Evolutionary conservation across 1,140 invertebrate species (phyloP).

Genomic region (Bombus confusus): DNA sequence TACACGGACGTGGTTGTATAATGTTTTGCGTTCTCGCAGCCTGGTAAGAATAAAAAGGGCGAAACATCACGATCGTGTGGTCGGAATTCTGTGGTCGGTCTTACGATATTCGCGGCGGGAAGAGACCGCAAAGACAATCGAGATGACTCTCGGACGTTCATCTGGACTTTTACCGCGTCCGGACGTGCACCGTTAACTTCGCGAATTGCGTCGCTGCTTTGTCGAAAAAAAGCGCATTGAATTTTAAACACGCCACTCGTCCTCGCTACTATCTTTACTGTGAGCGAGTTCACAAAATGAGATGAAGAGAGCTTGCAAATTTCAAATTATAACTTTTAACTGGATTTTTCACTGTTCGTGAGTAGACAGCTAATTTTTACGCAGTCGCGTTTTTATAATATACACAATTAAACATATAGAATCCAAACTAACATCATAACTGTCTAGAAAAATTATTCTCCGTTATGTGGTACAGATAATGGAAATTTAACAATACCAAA

Average conservation of each 20-base stretch:
- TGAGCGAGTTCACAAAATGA: not conserved
- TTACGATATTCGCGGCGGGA: conserved; percentile 36
- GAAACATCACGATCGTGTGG: conserved; percentile 48
- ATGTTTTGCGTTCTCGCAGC: conserved; percentile 13
- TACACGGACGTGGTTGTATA: conserved; percentile 8
- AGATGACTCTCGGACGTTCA: conserved; percentile 34
- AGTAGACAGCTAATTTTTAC: no score
- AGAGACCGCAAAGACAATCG: conserved; percentile 56
- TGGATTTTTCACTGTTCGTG: no score
- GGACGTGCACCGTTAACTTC: conserved; percentile 37
- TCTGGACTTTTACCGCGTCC: conserved; percentile 31
- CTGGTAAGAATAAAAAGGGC: conserved; percentile 28
- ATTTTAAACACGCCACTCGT: not conserved
- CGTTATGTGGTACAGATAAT: not conserved
- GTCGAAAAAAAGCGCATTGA: not conserved
- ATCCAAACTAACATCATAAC: no score
- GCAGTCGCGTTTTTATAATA: no score
- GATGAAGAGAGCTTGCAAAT: not conserved
- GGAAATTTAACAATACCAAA: not conserved
- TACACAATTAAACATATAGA: no score
- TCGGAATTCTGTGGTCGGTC: conserved; percentile 44
- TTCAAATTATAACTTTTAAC: no score
- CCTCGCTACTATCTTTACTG: not conserved
- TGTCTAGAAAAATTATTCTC: not conserved
- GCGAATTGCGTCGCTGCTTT: conserved; percentile 1